Base-by-base conservation (phyloP, 2,888 invertebrate genomes). In the Agrotis exclamationis region DNA sequence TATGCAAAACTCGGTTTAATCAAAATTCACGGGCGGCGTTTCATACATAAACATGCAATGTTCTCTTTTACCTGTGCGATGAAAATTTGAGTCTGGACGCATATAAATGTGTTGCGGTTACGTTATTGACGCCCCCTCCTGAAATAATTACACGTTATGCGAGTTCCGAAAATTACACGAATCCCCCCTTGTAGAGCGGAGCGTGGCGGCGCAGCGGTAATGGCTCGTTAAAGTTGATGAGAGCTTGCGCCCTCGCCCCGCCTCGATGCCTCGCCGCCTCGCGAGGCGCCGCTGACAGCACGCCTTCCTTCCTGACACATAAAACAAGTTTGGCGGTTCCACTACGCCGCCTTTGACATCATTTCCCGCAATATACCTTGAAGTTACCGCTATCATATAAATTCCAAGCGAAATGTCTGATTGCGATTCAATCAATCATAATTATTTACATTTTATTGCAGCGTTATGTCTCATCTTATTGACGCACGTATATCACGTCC, bases 211-310 rank as follows among this genome's bases (percentile, higher is more conserved):
- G 79, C 80, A 84, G 87, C 88, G 89, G 95, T 94, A 94, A 95
- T 95, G 94, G 94, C 92, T 96, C 96, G 95, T 96, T 95, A 95
- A 94, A 94, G 92, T 94, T 95, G 96, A 96, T 95, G 96, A 95
- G 95, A 91, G 92, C 92, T 91, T 88, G 90, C 91, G 90, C 90
- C 91, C 91, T 88, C 89, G 87, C 86, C 79, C 87, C 87, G 87
- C 88, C 84, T 89, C 87, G 87, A 82, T 87, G 90, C 85, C 85
- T 88, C 87, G 85, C 77, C 86, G 86, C 84, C 83, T 83, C 76
- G 82, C 82, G 81, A 80, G 85, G 80, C 82, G 86, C 86, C 85
- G 88, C 82, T 89, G 90, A 88, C 90, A 88, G 82, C 83, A 80
- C 85, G 87, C 87, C 87, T 88, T 88, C 85, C 88, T 88, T 88